These are phyloP conservation scores for Brachyhypopomus occidentalis DNA, from an alignment of 2,113 vertebrate genomes.

Conservation along the genomic window DNA sequence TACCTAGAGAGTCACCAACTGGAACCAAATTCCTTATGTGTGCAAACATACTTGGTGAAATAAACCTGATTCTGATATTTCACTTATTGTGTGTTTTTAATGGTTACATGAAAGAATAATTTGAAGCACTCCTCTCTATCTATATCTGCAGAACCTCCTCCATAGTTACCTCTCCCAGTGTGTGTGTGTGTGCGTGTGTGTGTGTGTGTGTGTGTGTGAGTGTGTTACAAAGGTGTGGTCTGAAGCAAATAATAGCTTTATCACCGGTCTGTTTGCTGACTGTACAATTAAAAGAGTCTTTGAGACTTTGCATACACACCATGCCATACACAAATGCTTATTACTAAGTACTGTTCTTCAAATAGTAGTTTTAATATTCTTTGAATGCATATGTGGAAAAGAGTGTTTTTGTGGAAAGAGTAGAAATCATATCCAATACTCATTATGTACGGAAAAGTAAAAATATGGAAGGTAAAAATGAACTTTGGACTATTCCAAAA, in stretches of 20 bases:
- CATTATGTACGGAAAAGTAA: background rate
- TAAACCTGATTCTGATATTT: too few species aligned
- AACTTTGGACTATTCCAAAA: background rate
- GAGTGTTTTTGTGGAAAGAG: conserved; percentile 12
- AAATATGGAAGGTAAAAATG: background rate
- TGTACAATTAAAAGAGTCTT: conserved; percentile 41
- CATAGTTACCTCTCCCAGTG: background rate
- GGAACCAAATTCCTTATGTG: too few species aligned
- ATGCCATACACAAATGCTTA: conserved; percentile 18
- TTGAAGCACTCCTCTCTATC: background rate
- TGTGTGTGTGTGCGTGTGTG: conserved; percentile 9
- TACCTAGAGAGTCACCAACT: too few species aligned
- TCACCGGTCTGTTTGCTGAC: conserved; percentile 49
- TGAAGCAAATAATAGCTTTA: conserved; percentile 45
- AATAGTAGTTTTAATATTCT: background rate
- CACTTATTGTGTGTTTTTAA: too few species aligned
- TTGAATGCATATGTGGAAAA: conserved; percentile 12
- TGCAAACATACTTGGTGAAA: too few species aligned
- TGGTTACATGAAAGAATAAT: background rate
- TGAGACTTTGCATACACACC: conserved; percentile 28
- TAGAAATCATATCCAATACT: background rate
- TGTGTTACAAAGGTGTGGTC: conserved; percentile 33
- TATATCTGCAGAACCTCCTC: background rate
- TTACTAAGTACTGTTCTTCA: conserved; percentile 17
- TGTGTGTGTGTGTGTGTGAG: conserved; percentile 1